Conservation (phyloP, 2,797 vertebrate genomes). For the Miichthys miiuy region DNA sequence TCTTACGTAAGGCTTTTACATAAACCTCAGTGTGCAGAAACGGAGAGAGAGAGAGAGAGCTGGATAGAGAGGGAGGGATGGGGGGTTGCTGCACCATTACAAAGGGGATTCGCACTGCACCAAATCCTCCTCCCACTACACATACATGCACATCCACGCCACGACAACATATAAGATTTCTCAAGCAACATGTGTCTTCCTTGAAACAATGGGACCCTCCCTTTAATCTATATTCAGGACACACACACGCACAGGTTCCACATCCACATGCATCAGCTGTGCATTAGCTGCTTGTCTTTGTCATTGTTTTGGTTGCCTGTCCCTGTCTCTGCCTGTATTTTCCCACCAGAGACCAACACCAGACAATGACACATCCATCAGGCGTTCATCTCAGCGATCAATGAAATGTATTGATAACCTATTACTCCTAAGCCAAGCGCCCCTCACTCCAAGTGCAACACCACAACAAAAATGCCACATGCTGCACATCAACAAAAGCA, state of each 20-base stretch:
- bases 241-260: constrained; percentile 17
- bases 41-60: constrained; percentile 41
- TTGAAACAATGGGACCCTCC: constrained; percentile 25
- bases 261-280: constrained; percentile 41
- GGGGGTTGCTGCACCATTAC: constrained; percentile 75
- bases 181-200: constrained; percentile 53
- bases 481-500: constrained; percentile 55
- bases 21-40: constrained; percentile 77
- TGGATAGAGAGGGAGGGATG: constrained; percentile 31
- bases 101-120: constrained; percentile 84
- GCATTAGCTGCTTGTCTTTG: constrained; percentile 45
- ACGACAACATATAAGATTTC: constrained; percentile 38
- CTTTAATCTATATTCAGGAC: constrained; percentile 54
- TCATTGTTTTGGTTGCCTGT: constrained; percentile 22
- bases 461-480: constrained; percentile 40
- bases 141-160: constrained; percentile 53
- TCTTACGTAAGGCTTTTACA: constrained; percentile 87
- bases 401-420: constrained; percentile 67
- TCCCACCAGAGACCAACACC: constrained; percentile 22
- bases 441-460: constrained; percentile 44
- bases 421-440: constrained; percentile 41
- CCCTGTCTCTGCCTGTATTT: constrained; percentile 19
- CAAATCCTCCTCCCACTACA: constrained; percentile 77
- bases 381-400: constrained; percentile 55
- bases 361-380: constrained; percentile 53